Evolutionary conservation across 2,113 vertebrate genomes (phyloP).

Genomic region (Furnarius figulus): DNA sequence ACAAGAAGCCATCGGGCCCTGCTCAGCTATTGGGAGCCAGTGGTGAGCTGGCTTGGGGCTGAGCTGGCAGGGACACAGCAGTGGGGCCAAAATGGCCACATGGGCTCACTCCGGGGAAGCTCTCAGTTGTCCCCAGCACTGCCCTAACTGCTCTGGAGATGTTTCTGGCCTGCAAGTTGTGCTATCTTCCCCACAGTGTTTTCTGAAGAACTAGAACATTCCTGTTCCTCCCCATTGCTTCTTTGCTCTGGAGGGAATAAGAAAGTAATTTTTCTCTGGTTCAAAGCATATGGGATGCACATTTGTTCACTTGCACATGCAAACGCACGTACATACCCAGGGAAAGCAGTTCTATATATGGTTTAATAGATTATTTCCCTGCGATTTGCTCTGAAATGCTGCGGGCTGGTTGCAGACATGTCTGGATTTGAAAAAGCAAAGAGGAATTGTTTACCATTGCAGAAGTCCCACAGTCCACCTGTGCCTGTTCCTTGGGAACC

Average conservation of each 20-base stretch:
- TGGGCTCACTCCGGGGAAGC: background rate
- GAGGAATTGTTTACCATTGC: background rate
- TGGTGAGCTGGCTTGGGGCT: background rate
- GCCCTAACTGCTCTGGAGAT: background rate
- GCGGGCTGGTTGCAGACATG: background rate
- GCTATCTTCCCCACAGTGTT: rapidly evolving
- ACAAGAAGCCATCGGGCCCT: background rate
- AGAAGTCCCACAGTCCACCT: background rate
- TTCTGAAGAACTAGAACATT: background rate
- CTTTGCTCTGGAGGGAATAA: background rate
- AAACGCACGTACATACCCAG: background rate
- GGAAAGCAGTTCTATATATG: background rate
- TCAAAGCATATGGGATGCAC: background rate
- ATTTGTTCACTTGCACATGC: background rate
- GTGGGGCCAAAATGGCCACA: background rate
- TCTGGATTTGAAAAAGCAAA: background rate
- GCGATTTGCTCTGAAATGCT: background rate
- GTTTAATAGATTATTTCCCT: background rate
- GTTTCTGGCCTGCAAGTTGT: background rate
- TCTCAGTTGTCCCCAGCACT: background rate
- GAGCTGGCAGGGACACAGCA: background rate
- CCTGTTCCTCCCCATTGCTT: background rate
- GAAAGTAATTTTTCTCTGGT: background rate
- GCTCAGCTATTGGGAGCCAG: background rate
- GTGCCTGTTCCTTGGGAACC: background rate